Evolutionary conservation across 2,888 invertebrate species (phyloP).

Genomic region (Rhodophaea formosa): DNA sequence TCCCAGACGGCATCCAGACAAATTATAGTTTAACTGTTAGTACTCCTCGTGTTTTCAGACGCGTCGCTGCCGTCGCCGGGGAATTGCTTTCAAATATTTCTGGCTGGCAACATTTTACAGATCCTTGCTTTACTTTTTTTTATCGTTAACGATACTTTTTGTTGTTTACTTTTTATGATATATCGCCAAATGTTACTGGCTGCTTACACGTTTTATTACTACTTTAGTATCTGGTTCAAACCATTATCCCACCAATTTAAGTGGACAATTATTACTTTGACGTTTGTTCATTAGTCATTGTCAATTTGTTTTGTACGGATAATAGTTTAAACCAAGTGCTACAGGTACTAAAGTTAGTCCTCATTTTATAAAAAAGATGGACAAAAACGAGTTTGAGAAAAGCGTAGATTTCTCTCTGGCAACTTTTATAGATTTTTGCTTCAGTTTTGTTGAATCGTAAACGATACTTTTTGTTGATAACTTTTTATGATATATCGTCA

Average conservation of each 20-base stretch:
- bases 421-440: no score
- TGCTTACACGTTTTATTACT: background rate
- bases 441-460: background rate
- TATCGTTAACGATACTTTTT: background rate
- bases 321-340: no score
- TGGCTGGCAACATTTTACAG: conserved; percentile 7
- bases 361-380: no score
- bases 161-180: background rate
- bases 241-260: no score
- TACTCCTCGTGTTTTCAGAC: conserved; percentile 21
- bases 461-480: background rate
- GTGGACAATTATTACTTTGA: no score
- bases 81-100: conserved; percentile 9
- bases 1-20: conserved; percentile 28
- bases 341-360: no score
- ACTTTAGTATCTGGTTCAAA: no score
- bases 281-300: no score
- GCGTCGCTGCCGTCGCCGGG: background rate
- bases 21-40: conserved; percentile 33
- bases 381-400: no score
- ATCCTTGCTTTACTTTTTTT: background rate
- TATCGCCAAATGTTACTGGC: background rate
- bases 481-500: background rate
- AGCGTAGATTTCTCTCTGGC: no score
- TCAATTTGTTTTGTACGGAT: no score